A percentile compares a stretch with the other conserved stretches of the same genome.
These are phyloP conservation scores for Brachionus koreanus DNA, from an alignment of 1,140 invertebrate genomes.

Conservation along the genomic window DNA sequence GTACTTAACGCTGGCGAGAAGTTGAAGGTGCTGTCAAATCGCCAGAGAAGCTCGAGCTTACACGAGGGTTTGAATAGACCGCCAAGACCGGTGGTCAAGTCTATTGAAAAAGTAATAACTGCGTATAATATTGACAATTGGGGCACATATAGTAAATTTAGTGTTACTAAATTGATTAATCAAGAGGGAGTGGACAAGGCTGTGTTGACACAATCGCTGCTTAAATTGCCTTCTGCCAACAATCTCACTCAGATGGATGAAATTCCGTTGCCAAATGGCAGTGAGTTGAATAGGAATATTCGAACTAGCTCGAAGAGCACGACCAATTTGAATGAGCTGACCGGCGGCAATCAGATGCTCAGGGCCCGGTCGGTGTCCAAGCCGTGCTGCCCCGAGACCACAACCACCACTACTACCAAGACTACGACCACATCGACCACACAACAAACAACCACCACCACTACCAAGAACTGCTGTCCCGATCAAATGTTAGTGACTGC, in stretches of 20 bases:
- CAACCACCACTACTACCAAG: slow-evolving; percentile 9
- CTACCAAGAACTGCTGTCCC: neutral
- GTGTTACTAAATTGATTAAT: slow-evolving; percentile 44
- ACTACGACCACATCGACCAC: neutral
- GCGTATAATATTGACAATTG: slow-evolving; percentile 38
- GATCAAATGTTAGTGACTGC: neutral
- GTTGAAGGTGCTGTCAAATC: slow-evolving; percentile 8
- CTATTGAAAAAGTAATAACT: slow-evolving; percentile 9
- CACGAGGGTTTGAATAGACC: slow-evolving; percentile 17
- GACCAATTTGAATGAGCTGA: slow-evolving; percentile 13
- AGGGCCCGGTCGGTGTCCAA: neutral
- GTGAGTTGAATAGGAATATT: neutral
- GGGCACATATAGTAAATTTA: slow-evolving; percentile 41
- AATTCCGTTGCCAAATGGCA: neutral
- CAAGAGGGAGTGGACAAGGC: slow-evolving; percentile 34
- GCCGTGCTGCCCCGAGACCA: slow-evolving; percentile 5
- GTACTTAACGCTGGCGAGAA: slow-evolving; percentile 6
- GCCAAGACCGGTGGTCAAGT: neutral
- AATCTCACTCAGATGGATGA: slow-evolving; percentile 22
- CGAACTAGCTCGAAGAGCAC: neutral
- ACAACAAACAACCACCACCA: slow-evolving; percentile 24
- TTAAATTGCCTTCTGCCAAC: neutral
- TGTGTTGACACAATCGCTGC: slow-evolving; percentile 30
- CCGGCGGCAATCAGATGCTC: neutral
- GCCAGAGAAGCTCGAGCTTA: slow-evolving; percentile 5